Conservation (phyloP, 2,113 vertebrate species). For the Oenanthe melanoleuca region DNA sequence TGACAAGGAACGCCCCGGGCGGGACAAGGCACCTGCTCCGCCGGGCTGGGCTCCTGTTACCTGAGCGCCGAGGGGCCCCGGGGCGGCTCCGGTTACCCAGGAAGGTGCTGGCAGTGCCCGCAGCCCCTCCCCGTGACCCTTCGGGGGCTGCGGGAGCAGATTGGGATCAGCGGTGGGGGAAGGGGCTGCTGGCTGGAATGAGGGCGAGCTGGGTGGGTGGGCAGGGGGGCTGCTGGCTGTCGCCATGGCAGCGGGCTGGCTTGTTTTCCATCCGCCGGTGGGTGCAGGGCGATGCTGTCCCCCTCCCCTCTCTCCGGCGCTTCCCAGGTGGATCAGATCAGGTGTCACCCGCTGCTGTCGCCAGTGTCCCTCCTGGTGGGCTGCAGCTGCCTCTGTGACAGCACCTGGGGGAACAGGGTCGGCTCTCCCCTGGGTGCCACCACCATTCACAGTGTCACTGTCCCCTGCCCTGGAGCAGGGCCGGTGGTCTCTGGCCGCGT, state of each 20-base stretch:
- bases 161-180: neutral
- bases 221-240: neutral
- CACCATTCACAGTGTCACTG: accelerated
- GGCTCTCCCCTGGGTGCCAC: neutral
- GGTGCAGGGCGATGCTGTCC: neutral
- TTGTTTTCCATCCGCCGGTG: neutral
- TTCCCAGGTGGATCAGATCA: neutral
- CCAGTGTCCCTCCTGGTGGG: neutral
- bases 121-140: neutral
- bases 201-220: neutral
- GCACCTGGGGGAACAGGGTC: neutral
- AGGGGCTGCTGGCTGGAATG: neutral
- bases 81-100: neutral
- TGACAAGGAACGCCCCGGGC: neutral
- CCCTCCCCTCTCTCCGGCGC: neutral
- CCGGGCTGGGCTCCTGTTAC: neutral
- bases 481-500: neutral
- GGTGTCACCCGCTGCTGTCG: neutral
- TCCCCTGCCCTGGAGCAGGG: neutral
- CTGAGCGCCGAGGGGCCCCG: conserved; percentile 34
- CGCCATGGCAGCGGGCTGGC: neutral
- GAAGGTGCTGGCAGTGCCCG: neutral
- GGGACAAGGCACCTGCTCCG: neutral
- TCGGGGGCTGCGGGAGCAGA: neutral
- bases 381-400: neutral